A percentile compares a stretch with the other conserved stretches of the same genome.
Conservation (phyloP, 2,113 vertebrate genomes). For the Hyaena hyaena region DNA sequence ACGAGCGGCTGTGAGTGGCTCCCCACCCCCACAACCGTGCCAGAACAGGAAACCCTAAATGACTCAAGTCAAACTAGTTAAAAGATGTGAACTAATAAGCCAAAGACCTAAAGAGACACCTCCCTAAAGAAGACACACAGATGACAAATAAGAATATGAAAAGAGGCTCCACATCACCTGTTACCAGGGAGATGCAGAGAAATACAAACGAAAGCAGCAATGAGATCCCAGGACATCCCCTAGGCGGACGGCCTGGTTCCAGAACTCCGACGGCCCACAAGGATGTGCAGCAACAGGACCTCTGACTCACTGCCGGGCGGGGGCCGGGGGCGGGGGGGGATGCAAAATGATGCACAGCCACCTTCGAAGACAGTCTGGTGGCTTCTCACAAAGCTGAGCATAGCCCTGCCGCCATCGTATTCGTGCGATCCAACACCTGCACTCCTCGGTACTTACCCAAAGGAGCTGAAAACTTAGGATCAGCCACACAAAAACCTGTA, state of each 20-base stretch:
- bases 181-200: not conserved
- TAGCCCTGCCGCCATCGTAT: too few species aligned
- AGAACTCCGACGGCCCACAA: not conserved
- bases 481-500: not conserved
- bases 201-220: not conserved
- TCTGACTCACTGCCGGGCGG: rapidly evolving
- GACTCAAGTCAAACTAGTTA: not conserved
- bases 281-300: not conserved
- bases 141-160: not conserved
- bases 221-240: not conserved
- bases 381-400: not conserved
- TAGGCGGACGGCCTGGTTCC: not conserved
- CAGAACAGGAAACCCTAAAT: conserved; percentile 7
- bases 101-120: not conserved
- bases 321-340: not conserved
- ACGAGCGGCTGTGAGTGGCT: not conserved
- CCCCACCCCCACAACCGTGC: rapidly evolving
- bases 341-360: rapidly evolving
- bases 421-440: not conserved
- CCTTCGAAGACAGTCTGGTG: not conserved
- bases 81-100: not conserved
- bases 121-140: not conserved
- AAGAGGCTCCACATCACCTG: not conserved
- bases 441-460: not conserved
- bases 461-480: not conserved